Evolutionary conservation across 2,113 vertebrate genomes (phyloP).

Genomic region (Myxocyprinus asiaticus): DNA sequence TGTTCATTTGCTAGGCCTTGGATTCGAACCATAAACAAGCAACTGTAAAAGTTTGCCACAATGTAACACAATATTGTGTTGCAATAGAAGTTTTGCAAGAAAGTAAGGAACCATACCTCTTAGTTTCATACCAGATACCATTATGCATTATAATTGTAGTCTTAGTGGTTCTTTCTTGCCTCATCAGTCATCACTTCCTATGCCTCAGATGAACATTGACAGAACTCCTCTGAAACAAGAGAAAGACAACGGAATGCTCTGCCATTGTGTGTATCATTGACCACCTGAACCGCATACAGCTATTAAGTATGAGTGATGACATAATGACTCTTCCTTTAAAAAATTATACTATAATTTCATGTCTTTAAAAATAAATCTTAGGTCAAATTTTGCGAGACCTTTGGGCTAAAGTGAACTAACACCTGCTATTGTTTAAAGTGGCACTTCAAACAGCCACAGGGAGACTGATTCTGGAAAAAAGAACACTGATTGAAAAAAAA

Average conservation of each 20-base stretch:
- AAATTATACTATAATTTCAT: slow-evolving; percentile 38
- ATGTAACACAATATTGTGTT: not conserved
- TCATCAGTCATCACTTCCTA: not conserved
- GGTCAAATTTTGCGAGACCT: slow-evolving; percentile 19
- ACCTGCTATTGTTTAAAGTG: slow-evolving; percentile 37
- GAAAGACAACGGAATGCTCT: slow-evolving; percentile 17
- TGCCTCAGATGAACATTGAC: not conserved
- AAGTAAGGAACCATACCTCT: not conserved
- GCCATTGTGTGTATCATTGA: slow-evolving; percentile 28
- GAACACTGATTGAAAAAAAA: too few species aligned
- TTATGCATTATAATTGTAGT: not conserved
- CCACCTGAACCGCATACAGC: slow-evolving; percentile 34
- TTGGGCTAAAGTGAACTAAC: slow-evolving; percentile 26
- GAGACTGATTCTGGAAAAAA: too few species aligned
- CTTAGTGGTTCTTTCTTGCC: not conserved
- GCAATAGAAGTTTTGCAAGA: slow-evolving; percentile 11
- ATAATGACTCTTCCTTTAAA: slow-evolving; percentile 21
- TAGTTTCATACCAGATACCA: not conserved
- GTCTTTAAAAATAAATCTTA: slow-evolving; percentile 42
- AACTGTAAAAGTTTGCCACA: not conserved
- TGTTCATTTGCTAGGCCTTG: not conserved
- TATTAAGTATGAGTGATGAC: slow-evolving; percentile 29
- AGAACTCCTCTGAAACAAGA: slow-evolving; percentile 37
- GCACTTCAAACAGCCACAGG: too few species aligned
- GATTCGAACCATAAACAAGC: not conserved